Conservation (phyloP, 35 echinoderm and acorn worm genomes). For the Amphiura filiformis region DNA sequence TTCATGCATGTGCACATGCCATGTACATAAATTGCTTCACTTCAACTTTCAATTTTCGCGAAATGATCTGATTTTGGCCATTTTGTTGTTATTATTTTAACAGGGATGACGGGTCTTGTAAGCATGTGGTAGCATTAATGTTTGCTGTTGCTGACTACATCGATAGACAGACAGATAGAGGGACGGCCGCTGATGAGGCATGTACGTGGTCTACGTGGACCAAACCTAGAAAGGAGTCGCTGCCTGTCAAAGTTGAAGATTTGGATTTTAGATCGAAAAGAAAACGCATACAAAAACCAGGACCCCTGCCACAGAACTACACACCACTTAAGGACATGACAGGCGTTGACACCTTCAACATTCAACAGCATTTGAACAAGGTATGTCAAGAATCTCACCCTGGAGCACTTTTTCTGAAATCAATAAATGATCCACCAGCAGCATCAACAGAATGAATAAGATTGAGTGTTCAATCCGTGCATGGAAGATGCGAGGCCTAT, state of each 20-base stretch:
- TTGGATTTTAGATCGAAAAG: background rate
- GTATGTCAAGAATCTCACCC: background rate
- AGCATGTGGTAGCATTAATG: slow-evolving; percentile 9
- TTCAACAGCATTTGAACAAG: slow-evolving; percentile 14
- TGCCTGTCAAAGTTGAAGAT: slow-evolving; percentile 12
- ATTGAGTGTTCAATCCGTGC: too few species aligned
- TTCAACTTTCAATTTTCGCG: too few species aligned
- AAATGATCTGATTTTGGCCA: too few species aligned
- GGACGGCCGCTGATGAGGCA: slow-evolving; percentile 10
- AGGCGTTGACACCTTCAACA: background rate
- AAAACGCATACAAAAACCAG: background rate
- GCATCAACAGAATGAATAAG: too few species aligned
- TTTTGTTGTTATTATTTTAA: too few species aligned
- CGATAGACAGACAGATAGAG: background rate
- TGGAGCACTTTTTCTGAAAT: background rate
- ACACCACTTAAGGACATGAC: background rate
- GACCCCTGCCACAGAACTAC: slow-evolving; percentile 9
- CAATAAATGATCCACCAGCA: slow-evolving; percentile 10
- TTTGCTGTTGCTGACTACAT: slow-evolving; percentile 9
- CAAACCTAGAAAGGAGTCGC: slow-evolving; percentile 2
- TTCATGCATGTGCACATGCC: too few species aligned
- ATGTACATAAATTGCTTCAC: too few species aligned
- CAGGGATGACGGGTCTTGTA: slow-evolving; percentile 24
- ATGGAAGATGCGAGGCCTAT: too few species aligned
- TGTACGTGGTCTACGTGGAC: slow-evolving; percentile 23